phyloP scores from a whole-genome alignment of 2,797 vertebrate genomes.

The Microhierax caerulescens region DNA sequence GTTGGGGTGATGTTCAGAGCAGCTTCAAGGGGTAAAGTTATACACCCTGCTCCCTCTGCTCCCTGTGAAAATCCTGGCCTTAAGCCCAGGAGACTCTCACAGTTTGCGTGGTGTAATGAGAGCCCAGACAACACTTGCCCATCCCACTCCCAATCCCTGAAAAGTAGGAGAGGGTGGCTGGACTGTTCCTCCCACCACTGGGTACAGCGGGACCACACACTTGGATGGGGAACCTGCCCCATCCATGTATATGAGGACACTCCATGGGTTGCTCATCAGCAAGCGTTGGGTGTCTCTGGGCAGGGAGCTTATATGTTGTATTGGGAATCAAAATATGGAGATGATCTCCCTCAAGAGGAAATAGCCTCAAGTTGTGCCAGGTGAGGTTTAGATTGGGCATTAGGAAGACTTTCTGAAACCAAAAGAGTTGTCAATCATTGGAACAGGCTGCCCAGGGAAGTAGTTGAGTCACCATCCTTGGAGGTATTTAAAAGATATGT shows the following conservation, averaged over 20 bases:
- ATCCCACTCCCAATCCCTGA: neutral
- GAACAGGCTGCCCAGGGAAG: too few relatives aligned
- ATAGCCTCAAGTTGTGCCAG: too few relatives aligned
- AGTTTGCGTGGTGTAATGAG: neutral
- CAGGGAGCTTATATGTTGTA: neutral
- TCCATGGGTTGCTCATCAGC: neutral
- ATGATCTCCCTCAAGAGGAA: neutral
- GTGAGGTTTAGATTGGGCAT: too few relatives aligned
- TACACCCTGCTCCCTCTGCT: neutral
- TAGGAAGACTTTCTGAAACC: too few relatives aligned
- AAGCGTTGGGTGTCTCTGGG: neutral
- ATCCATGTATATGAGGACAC: accelerated
- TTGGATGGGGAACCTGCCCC: neutral
- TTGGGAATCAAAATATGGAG: neutral
- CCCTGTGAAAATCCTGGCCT: neutral
- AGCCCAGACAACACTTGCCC: neutral
- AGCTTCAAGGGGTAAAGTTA: neutral
- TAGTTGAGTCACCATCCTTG: too few relatives aligned
- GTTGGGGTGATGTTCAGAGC: neutral
- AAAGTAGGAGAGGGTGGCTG: neutral
- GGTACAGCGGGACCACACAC: neutral
- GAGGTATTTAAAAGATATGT: too few relatives aligned
- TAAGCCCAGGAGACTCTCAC: neutral
- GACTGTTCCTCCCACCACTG: neutral
- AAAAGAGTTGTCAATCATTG: too few relatives aligned